Conservation (phyloP, 2,797 vertebrate genomes). For the Phalloptychus januarius region DNA sequence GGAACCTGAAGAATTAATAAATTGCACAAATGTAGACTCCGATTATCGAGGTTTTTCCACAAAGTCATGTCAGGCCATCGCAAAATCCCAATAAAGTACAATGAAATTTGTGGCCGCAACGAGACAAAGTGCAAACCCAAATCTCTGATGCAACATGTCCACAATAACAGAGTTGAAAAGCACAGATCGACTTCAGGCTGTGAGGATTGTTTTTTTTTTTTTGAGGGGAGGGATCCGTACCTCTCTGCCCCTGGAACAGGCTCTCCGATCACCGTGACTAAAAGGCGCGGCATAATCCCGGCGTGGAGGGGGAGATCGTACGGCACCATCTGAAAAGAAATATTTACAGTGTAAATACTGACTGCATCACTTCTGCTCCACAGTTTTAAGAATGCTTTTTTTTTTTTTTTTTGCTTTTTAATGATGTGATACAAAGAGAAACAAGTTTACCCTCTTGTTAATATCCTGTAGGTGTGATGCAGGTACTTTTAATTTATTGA, state of each 20-base stretch:
- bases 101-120: not conserved
- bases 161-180: not conserved
- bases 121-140: not conserved
- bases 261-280: constrained; percentile 86
- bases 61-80: not conserved
- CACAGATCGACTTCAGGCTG: not conserved
- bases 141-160: not conserved
- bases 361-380: not conserved
- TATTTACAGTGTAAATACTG: not conserved
- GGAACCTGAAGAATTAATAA: constrained; percentile 75
- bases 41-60: not conserved
- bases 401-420: not conserved
- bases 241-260: constrained; percentile 74
- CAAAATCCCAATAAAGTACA: not conserved
- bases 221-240: constrained; percentile 54
- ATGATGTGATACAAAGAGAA: constrained; percentile 13
- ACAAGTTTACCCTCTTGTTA: constrained; percentile 9
- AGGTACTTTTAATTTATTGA: constrained; percentile 13
- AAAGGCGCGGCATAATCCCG: constrained; percentile 84
- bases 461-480: not conserved
- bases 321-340: constrained; percentile 85
- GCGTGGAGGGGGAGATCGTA: constrained; percentile 84
- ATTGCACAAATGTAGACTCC: too few species aligned
- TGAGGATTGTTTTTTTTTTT: not conserved
- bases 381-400: not conserved